Evolutionary conservation across 2,888 invertebrate species (phyloP), one percentile per base, ranked within the genome.

Genomic region (Clusia tigrina): DNA sequence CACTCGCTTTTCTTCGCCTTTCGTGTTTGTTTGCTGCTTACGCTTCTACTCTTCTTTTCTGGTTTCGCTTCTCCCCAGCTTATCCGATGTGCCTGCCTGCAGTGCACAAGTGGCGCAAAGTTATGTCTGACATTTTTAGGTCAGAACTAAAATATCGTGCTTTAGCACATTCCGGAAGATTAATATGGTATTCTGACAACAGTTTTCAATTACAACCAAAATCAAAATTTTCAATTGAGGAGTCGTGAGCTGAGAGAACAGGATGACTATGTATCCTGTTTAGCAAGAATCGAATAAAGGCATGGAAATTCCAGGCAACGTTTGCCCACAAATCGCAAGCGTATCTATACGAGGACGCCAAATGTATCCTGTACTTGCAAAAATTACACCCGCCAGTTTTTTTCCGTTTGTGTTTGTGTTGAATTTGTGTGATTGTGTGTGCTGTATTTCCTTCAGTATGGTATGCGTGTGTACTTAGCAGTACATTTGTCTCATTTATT

Each of bases 91-190:
- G 2, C 56, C 42, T n/a, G 20, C 37, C 22, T n/a, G n/a, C n/a
- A n/a, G n/a, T 25, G 26, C 25, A 17, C 23, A 56, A 2, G 22
- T 22, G 20, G 53, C 53, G 38, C 52, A 74, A 76, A 78, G 70
- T 78, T 75, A 73, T 77, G 74, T 71, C 71, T 77, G 76, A 78
- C 76, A 72, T 74, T 77, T 76, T 78, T 78, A 74, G 76, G 76
- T 76, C 78, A 76, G 69, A 72, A 71, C 76, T 70, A 74, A 76
- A 77, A 78, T 77, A 74, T 23, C 24, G 57, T 52, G 25, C 37
- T 42, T 53, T 42, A n/a, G 53, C 66, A 67, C 76, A 72, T 72
- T 76, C 70, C 70, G 73, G 67, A 68, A 71, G 70, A 74, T 77
- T 74, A 71, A 74, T 78, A 74, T 74, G 77, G 74, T 78, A 78